These are phyloP conservation scores for Sorex fumeus DNA, from an alignment of 2,113 vertebrate genomes.

Conservation along the genomic window DNA sequence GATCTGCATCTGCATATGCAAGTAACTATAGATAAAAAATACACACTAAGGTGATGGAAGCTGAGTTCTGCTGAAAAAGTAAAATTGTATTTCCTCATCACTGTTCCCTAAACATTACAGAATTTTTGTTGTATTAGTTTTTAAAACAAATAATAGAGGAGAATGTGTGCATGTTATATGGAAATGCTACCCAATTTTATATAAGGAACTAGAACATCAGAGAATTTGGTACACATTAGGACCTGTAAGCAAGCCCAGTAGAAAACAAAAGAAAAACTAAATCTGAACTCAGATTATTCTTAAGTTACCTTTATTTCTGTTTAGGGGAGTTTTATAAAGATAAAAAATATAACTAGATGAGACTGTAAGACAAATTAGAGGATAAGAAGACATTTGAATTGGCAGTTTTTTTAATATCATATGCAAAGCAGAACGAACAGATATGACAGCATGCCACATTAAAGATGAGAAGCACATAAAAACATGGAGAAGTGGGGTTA, in stretches of 20 bases:
- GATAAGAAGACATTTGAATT: neutral
- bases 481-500: neutral
- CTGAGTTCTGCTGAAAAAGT: no score
- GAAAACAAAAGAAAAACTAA: neutral
- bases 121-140: no score
- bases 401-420: neutral
- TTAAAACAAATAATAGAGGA: no score
- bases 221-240: neutral
- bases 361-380: neutral
- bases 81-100: no score
- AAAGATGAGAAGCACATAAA: neutral
- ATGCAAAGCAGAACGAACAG: neutral
- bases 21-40: no score
- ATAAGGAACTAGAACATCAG: neutral
- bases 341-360: neutral
- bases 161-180: neutral
- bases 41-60: no score
- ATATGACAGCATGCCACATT: neutral
- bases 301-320: neutral
- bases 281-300: slow-evolving; percentile 19
- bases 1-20: neutral
- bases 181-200: neutral
- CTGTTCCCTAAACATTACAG: no score
- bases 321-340: neutral
- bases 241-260: neutral